Conservation (phyloP, 1,140 invertebrate species). For the Arion vulgaris region DNA sequence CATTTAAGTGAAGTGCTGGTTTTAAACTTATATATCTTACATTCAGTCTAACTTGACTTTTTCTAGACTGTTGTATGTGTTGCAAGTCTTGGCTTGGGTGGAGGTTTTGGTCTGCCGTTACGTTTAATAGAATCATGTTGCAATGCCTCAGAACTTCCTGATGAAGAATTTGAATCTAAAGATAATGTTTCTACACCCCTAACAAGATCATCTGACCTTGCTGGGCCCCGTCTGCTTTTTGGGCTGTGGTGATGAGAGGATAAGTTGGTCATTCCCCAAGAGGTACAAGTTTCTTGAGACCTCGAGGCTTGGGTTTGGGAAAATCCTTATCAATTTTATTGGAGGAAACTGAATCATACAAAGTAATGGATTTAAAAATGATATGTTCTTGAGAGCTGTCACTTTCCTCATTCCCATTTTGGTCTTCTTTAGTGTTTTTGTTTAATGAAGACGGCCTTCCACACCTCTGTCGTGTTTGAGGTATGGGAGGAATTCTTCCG, state of each 20-base stretch:
- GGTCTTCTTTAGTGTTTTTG: background rate
- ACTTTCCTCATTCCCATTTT: background rate
- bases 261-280: background rate
- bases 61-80: background rate
- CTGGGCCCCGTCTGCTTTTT: background rate
- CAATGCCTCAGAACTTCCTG: background rate
- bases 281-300: background rate
- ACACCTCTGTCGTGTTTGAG: background rate
- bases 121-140: background rate
- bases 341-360: background rate
- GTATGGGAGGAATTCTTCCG: background rate
- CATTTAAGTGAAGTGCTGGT: too few relatives aligned
- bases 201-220: background rate
- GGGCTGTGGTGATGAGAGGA: background rate
- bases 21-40: too few relatives aligned
- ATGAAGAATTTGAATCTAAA: background rate
- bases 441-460: background rate
- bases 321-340: background rate
- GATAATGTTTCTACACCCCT: background rate
- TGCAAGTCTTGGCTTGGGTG: conserved; percentile 6
- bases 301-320: conserved; percentile 7
- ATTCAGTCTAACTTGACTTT: too few relatives aligned
- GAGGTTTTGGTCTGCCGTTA: background rate
- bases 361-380: background rate
- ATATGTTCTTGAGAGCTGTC: background rate